Conservation (phyloP, 1,140 invertebrate species). For the Drosophila sechellia region DNA sequence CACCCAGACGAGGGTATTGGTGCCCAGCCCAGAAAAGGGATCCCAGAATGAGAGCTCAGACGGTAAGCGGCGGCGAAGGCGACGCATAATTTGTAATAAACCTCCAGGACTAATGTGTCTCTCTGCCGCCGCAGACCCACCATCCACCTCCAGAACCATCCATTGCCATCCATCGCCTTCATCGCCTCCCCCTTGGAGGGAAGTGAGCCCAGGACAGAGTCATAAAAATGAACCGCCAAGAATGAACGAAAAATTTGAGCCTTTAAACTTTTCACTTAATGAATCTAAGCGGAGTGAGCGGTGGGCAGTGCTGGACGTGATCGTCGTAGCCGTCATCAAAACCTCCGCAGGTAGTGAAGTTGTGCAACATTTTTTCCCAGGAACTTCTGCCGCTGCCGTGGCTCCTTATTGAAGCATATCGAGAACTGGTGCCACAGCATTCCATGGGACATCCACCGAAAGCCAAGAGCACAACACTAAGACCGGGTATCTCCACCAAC, state of each 20-base stretch:
- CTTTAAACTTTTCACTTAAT: constrained; percentile 82
- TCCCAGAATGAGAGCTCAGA: constrained; percentile 20
- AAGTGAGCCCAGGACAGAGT: constrained; percentile 12
- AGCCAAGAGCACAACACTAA: constrained; percentile 21
- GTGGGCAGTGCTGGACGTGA: constrained; percentile 34
- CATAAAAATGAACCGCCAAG: constrained; percentile 66
- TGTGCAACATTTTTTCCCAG: constrained; percentile 83
- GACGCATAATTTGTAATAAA: constrained; percentile 83
- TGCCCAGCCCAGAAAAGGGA: constrained; percentile 25
- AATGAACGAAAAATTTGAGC: constrained; percentile 79
- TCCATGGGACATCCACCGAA: constrained; percentile 81
- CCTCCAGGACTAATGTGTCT: constrained; percentile 77
- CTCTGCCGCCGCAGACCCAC: constrained; percentile 15
- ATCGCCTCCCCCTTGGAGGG: constrained; percentile 27
- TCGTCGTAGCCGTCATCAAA: constrained; percentile 55
- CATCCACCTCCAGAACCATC: background rate
- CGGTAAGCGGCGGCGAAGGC: constrained; percentile 38
- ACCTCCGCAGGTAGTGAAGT: constrained; percentile 71
- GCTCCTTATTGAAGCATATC: constrained; percentile 77
- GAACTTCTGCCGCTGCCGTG: constrained; percentile 64
- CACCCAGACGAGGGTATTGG: constrained; percentile 11
- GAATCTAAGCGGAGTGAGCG: constrained; percentile 70
- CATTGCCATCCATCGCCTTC: background rate
- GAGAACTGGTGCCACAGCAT: constrained; percentile 79
- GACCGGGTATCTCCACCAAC: constrained; percentile 1